Evolutionary conservation across 2,113 vertebrate species (phyloP).

Genomic region (Terrapene triunguis): DNA sequence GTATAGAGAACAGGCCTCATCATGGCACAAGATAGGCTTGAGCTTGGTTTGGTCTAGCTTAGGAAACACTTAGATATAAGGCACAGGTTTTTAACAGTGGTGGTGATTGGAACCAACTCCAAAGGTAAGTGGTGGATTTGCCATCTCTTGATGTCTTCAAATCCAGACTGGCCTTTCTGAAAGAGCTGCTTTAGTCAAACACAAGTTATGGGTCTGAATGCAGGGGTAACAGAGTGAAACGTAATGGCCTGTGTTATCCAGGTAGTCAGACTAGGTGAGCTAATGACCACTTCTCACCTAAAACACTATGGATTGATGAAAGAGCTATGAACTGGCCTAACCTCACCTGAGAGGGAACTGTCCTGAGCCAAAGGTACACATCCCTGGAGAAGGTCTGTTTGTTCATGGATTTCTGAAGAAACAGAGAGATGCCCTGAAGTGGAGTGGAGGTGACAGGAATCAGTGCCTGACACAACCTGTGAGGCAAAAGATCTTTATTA

Average conservation of each 20-base stretch:
- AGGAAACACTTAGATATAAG: no score
- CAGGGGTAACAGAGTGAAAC: not conserved
- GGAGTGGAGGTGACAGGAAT: not conserved
- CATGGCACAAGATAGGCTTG: no score
- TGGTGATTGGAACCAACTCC: no score
- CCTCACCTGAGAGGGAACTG: not conserved
- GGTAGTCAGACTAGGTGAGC: not conserved
- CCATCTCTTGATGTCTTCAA: no score
- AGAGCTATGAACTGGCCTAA: not conserved
- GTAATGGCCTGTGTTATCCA: not conserved
- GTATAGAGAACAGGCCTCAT: no score
- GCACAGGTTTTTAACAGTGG: no score
- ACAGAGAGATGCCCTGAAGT: not conserved
- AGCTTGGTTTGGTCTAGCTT: no score
- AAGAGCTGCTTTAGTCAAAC: no score
- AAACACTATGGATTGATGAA: not conserved
- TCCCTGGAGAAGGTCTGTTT: not conserved
- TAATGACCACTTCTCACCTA: not conserved
- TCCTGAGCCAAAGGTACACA: not conserved
- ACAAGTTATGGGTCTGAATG: not conserved
- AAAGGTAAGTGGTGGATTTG: no score
- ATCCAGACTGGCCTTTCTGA: no score
- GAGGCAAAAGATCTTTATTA: not conserved
- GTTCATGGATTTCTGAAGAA: not conserved
- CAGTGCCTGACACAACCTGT: no score